Conservation (phyloP, 2,888 invertebrate species). For the Drosophila percnosoma region DNA sequence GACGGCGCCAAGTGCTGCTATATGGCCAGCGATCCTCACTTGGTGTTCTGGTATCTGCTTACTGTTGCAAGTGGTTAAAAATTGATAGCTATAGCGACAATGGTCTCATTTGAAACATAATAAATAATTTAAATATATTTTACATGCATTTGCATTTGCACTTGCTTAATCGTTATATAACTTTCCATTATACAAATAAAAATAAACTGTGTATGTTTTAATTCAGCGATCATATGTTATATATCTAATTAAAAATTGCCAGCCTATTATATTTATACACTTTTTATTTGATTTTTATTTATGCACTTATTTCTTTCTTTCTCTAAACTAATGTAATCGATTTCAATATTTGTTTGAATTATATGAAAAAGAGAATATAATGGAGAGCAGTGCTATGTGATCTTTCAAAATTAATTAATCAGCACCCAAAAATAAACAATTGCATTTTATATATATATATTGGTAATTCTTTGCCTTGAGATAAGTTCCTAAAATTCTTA, state of each 20-base stretch:
- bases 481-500: no score
- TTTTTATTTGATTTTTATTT: background rate
- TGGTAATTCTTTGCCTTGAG: background rate
- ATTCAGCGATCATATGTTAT: no score
- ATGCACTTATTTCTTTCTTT: background rate
- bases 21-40: conserved; percentile 32
- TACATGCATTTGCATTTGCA: background rate
- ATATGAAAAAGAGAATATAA: no score
- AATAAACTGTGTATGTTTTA: background rate
- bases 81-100: background rate
- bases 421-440: background rate
- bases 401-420: background rate
- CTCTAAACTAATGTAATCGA: background rate
- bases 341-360: background rate
- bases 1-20: background rate
- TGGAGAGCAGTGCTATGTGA: no score
- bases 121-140: background rate
- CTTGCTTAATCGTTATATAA: background rate
- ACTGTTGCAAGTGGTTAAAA: conserved; percentile 10
- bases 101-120: background rate
- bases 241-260: background rate
- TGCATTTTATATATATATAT: background rate
- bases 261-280: background rate
- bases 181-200: background rate
- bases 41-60: conserved; percentile 18